Conservation (phyloP, 2,888 invertebrate species). For the Drosophila affinis region DNA sequence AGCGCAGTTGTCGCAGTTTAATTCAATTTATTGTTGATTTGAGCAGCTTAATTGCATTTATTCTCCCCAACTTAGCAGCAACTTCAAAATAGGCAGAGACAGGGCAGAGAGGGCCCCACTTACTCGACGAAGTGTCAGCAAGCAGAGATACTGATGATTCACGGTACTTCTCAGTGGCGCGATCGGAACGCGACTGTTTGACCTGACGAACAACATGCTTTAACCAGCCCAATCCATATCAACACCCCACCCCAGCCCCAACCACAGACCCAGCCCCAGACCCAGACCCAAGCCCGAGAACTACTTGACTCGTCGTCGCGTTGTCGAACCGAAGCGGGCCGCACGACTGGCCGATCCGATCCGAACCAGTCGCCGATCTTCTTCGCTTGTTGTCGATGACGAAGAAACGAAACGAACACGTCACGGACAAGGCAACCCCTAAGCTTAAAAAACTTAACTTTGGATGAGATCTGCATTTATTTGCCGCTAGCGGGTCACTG, state of each 20-base stretch:
- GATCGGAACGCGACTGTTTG: slow-evolving; percentile 79
- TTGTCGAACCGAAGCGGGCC: slow-evolving; percentile 40
- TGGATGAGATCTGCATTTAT: no score
- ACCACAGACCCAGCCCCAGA: slow-evolving; percentile 60
- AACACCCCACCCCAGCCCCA: slow-evolving; percentile 47
- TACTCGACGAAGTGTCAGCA: slow-evolving; percentile 26
- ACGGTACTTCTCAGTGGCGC: slow-evolving; percentile 71
- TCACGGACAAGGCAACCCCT: no score
- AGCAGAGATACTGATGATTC: slow-evolving; percentile 17
- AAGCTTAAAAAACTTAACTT: no score
- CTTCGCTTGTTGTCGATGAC: no score
- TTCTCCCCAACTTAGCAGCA: slow-evolving; percentile 31
- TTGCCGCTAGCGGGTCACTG: no score
- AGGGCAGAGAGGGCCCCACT: slow-evolving; percentile 12
- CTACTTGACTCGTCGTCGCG: no score
- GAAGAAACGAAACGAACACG: no score
- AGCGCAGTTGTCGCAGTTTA: slow-evolving; percentile 67
- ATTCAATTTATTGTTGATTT: slow-evolving; percentile 76
- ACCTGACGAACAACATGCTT: slow-evolving; percentile 53
- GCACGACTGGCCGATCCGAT: slow-evolving; percentile 30
- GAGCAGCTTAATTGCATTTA: slow-evolving; percentile 70
- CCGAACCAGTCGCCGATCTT: no score
- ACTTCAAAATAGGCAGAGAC: slow-evolving; percentile 13
- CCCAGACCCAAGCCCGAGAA: slow-evolving; percentile 51
- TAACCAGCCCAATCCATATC: slow-evolving; percentile 24